These are phyloP conservation scores for Platycheirus albimanus DNA, from an alignment of 2,888 invertebrate genomes.

Conservation along the genomic window DNA sequence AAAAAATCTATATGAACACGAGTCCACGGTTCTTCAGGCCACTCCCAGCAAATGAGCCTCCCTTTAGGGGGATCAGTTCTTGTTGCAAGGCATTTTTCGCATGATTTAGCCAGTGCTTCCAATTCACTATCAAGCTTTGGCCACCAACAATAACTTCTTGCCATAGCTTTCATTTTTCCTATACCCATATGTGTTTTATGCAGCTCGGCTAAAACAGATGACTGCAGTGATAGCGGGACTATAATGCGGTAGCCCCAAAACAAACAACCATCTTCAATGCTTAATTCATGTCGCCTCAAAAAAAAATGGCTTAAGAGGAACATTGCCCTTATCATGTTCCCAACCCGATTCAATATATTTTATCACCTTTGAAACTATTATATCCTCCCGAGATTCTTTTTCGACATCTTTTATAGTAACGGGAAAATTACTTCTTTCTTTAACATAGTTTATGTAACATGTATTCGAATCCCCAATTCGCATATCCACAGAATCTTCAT, in stretches of 20 bases:
- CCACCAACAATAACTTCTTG: too few relatives aligned
- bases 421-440: slow-evolving; percentile 1
- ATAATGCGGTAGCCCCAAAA: slow-evolving; percentile 60
- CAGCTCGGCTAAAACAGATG: slow-evolving; percentile 47
- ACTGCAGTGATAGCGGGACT: slow-evolving; percentile 35
- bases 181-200: too few relatives aligned
- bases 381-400: too few relatives aligned
- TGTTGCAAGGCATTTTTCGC: slow-evolving; percentile 47
- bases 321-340: slow-evolving; percentile 4
- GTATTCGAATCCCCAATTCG: not conserved
- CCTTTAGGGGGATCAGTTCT: slow-evolving; percentile 33
- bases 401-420: slow-evolving; percentile 8
- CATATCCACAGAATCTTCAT: slow-evolving; percentile 1
- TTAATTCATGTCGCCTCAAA: too few relatives aligned
- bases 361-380: not conserved
- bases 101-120: slow-evolving; percentile 29
- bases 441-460: slow-evolving; percentile 33
- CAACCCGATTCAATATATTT: slow-evolving; percentile 16
- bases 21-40: too few relatives aligned
- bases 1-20: too few relatives aligned
- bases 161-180: too few relatives aligned
- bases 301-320: not conserved
- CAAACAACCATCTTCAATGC: slow-evolving; percentile 37
- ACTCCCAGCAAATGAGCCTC: slow-evolving; percentile 48
- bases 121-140: too few relatives aligned